Evolutionary conservation across 2,113 vertebrate species (phyloP), one percentile per base, ranked within the genome.

Genomic region (Poecile atricapillus): DNA sequence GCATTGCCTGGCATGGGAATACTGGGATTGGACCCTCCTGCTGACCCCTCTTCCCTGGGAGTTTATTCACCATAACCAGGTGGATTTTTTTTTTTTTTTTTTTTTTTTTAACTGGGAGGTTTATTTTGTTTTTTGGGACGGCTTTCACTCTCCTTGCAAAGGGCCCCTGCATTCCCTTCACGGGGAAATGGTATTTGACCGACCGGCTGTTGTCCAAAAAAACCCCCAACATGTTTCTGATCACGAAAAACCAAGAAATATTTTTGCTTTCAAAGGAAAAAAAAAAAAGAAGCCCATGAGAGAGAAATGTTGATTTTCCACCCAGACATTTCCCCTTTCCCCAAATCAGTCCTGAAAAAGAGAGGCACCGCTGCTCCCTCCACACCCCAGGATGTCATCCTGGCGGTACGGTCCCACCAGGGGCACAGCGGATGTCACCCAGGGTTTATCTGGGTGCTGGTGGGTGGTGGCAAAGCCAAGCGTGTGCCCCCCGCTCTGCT

Each of bases 141-240:
- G 46, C 46, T 94, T 87, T 90, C 3, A 2, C 79, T 95, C 67
- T 95, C 96, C 95, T 97, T 95, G 90, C 92, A 87, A 90, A 95
- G 96, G 96, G 96, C 95, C 96, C 87, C 94, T 96, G 91, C 96
- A 96, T 96, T 96, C 91, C 93, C 92, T 89, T 95, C 14, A 27
- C 2, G 16, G 92, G 67, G 67, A 93, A 97, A 89, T 4, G 78
- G 82, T 94, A 94, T 97, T 97, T 87, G 92, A 82, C 87, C 90
- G 92, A 82, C 87, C 92, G 87, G 95, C 96, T 91, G 88, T 87
- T 90, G 82, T 95, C 95, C 96, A 97, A 91, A 93, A 95, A 95
- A 95, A 91, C 60, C 90, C 96, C 94, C 78, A 94, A 95, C 90
- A 37, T 96, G 95, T 96, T 97, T 96, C 96, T 97, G 96, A 96